phyloP scores from a whole-genome alignment of 2,888 invertebrate genomes.

The Phyto melanocephala region DNA sequence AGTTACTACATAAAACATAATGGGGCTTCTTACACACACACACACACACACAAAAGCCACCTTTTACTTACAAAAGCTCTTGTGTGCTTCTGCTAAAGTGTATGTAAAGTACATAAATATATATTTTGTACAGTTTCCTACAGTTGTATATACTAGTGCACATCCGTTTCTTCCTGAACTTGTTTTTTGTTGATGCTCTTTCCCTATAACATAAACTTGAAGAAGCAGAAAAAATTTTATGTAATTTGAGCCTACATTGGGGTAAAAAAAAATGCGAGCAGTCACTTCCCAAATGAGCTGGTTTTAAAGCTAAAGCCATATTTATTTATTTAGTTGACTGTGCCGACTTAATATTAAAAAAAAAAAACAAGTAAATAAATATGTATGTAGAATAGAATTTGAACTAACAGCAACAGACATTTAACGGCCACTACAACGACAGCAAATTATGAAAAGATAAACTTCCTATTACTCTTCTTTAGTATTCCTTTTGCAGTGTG shows the following conservation, averaged over 20 bases:
- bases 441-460: constrained; percentile 59
- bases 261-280: constrained; percentile 38
- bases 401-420: constrained; percentile 50
- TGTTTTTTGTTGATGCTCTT: neutral
- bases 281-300: constrained; percentile 42
- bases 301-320: constrained; percentile 39
- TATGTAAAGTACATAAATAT: constrained; percentile 19
- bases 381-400: constrained; percentile 45
- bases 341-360: constrained; percentile 37
- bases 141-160: neutral
- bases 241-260: constrained; percentile 57
- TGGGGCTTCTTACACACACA: constrained; percentile 29
- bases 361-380: neutral
- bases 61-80: neutral
- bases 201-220: neutral
- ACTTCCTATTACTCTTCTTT: neutral
- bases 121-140: constrained; percentile 44
- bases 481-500: neutral
- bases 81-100: neutral
- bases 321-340: constrained; percentile 38
- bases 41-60: neutral
- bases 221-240: neutral
- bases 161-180: constrained; percentile 54
- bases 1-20: constrained; percentile 32
- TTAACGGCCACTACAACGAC: constrained; percentile 34